These are phyloP conservation scores for Daboia siamensis DNA, from an alignment of 2,113 vertebrate species.

Conservation along the genomic window DNA sequence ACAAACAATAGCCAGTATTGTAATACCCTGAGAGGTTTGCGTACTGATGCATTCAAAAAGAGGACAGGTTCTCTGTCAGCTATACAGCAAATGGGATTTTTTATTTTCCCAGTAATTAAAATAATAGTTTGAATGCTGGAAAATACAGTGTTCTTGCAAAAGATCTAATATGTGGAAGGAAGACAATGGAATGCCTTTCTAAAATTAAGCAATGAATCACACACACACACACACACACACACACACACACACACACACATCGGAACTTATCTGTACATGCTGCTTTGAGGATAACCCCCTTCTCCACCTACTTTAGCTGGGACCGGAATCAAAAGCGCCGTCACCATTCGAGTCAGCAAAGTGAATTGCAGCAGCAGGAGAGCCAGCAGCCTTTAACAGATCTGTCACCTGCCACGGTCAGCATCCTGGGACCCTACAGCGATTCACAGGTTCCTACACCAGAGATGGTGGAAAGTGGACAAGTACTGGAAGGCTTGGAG, in stretches of 20 bases:
- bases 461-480: slow-evolving; percentile 63
- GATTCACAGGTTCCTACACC: slow-evolving; percentile 65
- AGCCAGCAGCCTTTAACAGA: slow-evolving; percentile 78
- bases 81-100: not conserved
- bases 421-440: slow-evolving; percentile 72
- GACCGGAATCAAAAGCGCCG: slow-evolving; percentile 77
- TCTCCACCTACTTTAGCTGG: slow-evolving; percentile 63
- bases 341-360: slow-evolving; percentile 73
- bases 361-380: slow-evolving; percentile 70
- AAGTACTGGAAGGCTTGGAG: slow-evolving; percentile 53
- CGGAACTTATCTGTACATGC: not conserved
- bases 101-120: not conserved
- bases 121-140: not conserved
- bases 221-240: too few species aligned
- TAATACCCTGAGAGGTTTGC: not conserved
- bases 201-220: not conserved
- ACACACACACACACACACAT: too few species aligned
- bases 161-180: not conserved
- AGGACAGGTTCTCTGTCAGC: not conserved
- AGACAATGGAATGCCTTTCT: not conserved
- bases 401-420: slow-evolving; percentile 73
- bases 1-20: not conserved
- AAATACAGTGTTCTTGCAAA: not conserved
- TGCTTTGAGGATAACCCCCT: not conserved
- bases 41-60: not conserved